A percentile compares a stretch with the other conserved stretches of the same genome.
phyloP scores from a whole-genome alignment of 2,113 vertebrate species.

The Chamaea fasciata region DNA sequence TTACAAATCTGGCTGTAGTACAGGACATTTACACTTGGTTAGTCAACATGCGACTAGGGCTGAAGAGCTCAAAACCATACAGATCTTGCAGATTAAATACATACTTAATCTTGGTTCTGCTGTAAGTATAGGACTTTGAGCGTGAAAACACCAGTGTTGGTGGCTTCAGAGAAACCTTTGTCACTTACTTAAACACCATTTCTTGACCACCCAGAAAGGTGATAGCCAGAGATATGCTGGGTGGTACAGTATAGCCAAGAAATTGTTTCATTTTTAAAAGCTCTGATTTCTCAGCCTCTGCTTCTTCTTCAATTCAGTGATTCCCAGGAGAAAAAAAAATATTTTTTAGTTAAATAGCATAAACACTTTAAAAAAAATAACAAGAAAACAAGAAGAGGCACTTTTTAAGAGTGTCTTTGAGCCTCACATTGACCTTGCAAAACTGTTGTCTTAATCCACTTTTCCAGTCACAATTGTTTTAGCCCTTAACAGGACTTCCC shows the following conservation, averaged over 20 bases:
- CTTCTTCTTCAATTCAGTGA: neutral
- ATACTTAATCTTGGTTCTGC: neutral
- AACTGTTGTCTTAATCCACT: conserved; percentile 50
- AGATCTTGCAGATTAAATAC: neutral
- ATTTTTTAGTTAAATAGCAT: neutral
- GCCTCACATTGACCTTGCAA: neutral
- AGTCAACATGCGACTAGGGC: neutral
- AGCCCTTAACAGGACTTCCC: conserved; percentile 30
- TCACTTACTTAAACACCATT: neutral
- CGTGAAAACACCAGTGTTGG: rapidly evolving
- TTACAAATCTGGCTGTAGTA: neutral
- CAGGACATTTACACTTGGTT: neutral
- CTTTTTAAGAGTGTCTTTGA: neutral
- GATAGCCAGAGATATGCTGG: neutral
- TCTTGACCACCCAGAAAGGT: neutral
- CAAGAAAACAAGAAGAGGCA: neutral
- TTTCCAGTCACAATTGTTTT: conserved; percentile 46
- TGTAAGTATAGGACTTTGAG: neutral
- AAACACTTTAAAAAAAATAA: neutral
- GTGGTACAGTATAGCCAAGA: neutral
- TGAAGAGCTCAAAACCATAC: neutral
- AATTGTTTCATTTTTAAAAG: neutral
- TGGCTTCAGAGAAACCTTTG: neutral
- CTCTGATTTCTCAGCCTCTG: neutral
- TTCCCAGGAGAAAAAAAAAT: neutral